Evolutionary conservation across 2,888 invertebrate genomes (phyloP), one percentile per base, ranked within the genome.

Genomic region (Polydrusus pterygomalis): DNA sequence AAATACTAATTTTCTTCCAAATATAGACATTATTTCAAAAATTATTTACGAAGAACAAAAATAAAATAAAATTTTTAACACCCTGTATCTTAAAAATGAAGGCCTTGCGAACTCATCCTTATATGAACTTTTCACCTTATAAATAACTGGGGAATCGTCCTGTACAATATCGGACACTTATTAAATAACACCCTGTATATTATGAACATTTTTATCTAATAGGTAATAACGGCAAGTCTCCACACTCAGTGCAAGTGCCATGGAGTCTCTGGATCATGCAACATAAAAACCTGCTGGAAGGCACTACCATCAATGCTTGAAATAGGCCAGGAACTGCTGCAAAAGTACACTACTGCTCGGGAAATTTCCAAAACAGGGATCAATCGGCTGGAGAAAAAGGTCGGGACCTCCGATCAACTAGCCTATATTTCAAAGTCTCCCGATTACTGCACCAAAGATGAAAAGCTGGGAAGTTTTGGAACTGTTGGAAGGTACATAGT

Each of bases 251-350:
- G 95, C 89, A 95, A 95, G 84, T 95, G 95, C 83, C 95, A 95
- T 88, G 95, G 95, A 45, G 94, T 95, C 72, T 95, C 95, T 13
- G 95, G 95, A 0, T 94, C 95, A 65, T 95, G 95, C 86, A 94
- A 93, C 80, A 92, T 95, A 81, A 93, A 93, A 85, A 95, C 95
- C 49, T 95, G 95, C 85, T 95, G 95, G 95, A 91, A 92, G 81
- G 91, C 94, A 1, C 87, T 95, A 80, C 92, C 94, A 5, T 88
- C 91, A 0, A 88, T 92, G 74, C 85, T 87, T 2, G 87, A 88
- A 60, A 88, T 91, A 17, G 92, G 90, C 1, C 87, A 87, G 38
- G 87, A 89, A 84, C 87, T 92, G 85, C 89, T 91, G 86, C 87
- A 91, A 83, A 88, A 91, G 78, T 92, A 92, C 84, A 88, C 90